Percentiles rank a stretch among this genome's conserved stretches.
Evolutionary conservation across 2,113 vertebrate species (phyloP).

Genomic region (Calidris pugnax): DNA sequence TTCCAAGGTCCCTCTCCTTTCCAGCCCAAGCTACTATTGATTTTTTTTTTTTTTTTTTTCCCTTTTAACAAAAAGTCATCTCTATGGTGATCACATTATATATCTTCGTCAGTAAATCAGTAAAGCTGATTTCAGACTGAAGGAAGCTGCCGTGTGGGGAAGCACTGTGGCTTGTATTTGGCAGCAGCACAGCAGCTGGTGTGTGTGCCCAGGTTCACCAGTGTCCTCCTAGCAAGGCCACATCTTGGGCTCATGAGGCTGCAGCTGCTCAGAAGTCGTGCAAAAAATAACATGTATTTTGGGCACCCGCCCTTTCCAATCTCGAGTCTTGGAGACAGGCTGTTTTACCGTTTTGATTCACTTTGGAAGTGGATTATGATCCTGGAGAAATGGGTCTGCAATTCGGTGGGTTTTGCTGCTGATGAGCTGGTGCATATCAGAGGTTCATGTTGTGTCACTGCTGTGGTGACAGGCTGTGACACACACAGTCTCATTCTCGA

Average conservation of each 20-base stretch:
- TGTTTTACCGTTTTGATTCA: neutral
- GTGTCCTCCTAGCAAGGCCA: neutral
- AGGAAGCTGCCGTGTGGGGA: neutral
- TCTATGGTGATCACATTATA: slow-evolving; percentile 1
- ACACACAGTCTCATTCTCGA: neutral
- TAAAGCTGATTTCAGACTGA: neutral
- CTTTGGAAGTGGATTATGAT: accelerated
- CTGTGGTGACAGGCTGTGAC: neutral
- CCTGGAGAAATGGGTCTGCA: neutral
- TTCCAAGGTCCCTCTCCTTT: slow-evolving; percentile 50
- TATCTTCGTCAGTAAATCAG: neutral
- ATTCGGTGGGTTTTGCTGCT: neutral
- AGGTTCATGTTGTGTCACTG: neutral
- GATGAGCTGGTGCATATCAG: neutral
- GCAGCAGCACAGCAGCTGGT: neutral
- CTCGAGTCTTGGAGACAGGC: accelerated
- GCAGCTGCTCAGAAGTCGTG: accelerated
- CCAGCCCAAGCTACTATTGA: slow-evolving; percentile 44
- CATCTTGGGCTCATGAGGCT: neutral
- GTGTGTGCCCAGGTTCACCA: accelerated
- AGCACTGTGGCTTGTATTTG: neutral
- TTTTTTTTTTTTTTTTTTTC: neutral
- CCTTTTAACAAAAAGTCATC: slow-evolving; percentile 37
- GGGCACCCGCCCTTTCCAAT: neutral
- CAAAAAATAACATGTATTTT: neutral